Evolutionary conservation across 2,888 invertebrate genomes (phyloP), one percentile per base, ranked within the genome.

Genomic region (Tholera decimalis): DNA sequence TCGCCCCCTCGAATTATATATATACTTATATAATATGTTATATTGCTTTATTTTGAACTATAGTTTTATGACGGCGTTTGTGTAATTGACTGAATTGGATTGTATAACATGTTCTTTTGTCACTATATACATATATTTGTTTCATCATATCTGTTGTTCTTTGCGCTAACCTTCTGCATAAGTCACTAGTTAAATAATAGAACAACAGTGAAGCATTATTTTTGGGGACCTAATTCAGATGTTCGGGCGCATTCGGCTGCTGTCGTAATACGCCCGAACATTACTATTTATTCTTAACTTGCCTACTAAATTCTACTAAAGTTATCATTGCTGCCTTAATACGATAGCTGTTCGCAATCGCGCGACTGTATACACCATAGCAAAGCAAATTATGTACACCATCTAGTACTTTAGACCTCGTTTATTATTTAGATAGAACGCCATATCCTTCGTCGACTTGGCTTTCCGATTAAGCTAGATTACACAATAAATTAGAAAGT

Each of bases 391-490:
- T 47, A 56, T 51, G 41, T 58, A 46, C 43, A 62, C 24, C 18
- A 33, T 6, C 28, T 49, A 47, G 49, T 53, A 59, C 44, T 26
- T 41, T 7, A 15, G 37, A 50, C 33, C 43, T 39, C 43, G 0
- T 8, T 49, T 18, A 49, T 37, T 37, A 26, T 15, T n/a, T 41
- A 69, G 37, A 5, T 58, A 44, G 22, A 5, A 47, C 13, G 37
- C 54, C 44, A 46, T 71, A 49, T 26, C 41, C 47, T 35, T 39
- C 33, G 44, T 58, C 65, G 54, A 66, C 73, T 60, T 73, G 65
- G 54, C 58, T 51, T 47, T 20, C 3, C 20, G 13, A 59, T 44
- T 44, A 39, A 60, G 35, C 46, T 61, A 62, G 11, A 60, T 55
- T 53, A 51, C 50, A 41, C 18, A 49, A 46, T 49, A 47, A 60